phyloP scores from a whole-genome alignment of 2,888 invertebrate species.

The Drosophila multiciliata region DNA sequence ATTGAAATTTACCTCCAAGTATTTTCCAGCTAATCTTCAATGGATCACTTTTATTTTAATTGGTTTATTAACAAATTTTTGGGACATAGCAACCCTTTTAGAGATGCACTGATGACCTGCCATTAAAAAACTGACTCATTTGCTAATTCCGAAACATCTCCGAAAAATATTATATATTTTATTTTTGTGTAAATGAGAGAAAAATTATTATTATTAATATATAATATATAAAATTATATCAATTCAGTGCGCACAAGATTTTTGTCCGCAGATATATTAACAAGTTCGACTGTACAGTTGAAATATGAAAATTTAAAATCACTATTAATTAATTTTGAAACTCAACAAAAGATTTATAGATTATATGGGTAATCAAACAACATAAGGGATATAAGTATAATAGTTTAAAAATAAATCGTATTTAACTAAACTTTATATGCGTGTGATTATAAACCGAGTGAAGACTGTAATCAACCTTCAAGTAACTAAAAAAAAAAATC shows the following conservation, averaged over 20 bases:
- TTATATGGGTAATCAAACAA: background rate
- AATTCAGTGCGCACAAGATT: background rate
- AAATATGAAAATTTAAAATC: background rate
- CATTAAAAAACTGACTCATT: background rate
- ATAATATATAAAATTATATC: background rate
- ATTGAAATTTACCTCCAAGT: background rate
- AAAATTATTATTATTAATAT: background rate
- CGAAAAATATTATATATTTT: background rate
- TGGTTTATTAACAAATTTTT: background rate
- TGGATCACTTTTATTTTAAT: background rate
- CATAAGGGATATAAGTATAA: too few species aligned
- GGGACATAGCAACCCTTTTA: background rate
- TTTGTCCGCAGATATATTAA: background rate
- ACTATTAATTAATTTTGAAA: background rate
- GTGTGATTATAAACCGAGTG: too few species aligned
- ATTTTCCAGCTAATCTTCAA: background rate
- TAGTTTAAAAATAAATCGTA: too few species aligned
- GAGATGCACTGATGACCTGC: background rate
- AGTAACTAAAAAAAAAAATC: background rate
- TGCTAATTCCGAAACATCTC: background rate
- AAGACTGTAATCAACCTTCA: background rate
- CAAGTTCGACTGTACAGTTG: background rate
- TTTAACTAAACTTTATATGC: too few species aligned
- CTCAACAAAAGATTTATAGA: background rate
- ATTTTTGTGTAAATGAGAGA: too few species aligned